Evolutionary conservation across 2,113 vertebrate species (phyloP).

Genomic region (Tauraco erythrolophus): DNA sequence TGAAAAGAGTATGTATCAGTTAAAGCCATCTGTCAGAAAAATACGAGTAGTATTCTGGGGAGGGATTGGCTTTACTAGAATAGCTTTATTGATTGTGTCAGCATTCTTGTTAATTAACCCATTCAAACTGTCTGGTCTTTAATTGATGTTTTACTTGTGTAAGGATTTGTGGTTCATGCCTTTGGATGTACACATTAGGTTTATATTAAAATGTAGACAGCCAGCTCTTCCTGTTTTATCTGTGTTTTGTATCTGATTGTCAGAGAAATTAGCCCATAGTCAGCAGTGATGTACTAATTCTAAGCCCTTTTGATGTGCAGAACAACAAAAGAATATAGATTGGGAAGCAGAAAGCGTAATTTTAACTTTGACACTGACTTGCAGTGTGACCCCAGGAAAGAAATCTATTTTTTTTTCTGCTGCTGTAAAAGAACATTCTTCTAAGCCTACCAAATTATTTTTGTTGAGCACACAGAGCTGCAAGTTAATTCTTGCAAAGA

Average conservation of each 20-base stretch:
- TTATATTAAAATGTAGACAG: constrained; percentile 13
- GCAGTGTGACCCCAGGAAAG: neutral
- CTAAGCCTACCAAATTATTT: neutral
- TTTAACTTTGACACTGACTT: neutral
- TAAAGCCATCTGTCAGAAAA: constrained; percentile 49
- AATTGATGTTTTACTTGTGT: constrained; percentile 40
- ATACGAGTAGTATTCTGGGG: neutral
- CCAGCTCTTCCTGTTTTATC: neutral
- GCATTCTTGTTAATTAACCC: constrained; percentile 45
- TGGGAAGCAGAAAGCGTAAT: neutral
- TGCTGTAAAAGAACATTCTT: neutral
- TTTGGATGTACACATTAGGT: neutral
- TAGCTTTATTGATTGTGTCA: constrained; percentile 52
- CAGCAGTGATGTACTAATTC: neutral
- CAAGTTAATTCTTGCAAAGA: neutral
- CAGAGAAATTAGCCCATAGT: neutral
- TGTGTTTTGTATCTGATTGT: neutral
- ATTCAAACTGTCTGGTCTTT: constrained; percentile 27
- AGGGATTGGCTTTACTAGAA: neutral
- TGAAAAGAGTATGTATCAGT: neutral
- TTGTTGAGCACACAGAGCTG: neutral
- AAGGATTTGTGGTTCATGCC: neutral
- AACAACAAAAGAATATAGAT: neutral
- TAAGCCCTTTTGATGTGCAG: neutral
- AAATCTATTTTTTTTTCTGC: neutral